A percentile compares a stretch with the other conserved stretches of the same genome.
Evolutionary conservation across 2,888 invertebrate species (phyloP).

Genomic region (Vandiemenella viatica): DNA sequence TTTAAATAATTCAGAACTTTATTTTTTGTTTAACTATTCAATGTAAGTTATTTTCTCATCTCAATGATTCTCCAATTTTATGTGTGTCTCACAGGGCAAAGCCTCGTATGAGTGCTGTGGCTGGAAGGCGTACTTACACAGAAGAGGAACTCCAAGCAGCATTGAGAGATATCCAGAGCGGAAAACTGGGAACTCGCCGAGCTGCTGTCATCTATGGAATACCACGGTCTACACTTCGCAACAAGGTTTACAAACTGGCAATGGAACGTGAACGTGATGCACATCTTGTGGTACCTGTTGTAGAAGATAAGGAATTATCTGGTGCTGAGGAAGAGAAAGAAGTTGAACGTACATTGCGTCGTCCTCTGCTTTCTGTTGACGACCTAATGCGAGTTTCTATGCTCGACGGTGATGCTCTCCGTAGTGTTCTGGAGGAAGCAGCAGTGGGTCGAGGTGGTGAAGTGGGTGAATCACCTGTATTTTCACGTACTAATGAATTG

Average conservation of each 20-base stretch:
- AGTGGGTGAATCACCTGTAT: slow-evolving; percentile 14
- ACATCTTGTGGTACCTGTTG: slow-evolving; percentile 2
- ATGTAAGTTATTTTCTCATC: not conserved
- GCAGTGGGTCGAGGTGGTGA: slow-evolving; percentile 3
- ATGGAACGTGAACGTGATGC: slow-evolving; percentile 51
- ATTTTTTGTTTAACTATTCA: too few species aligned
- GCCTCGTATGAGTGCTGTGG: slow-evolving; percentile 37
- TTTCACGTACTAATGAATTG: slow-evolving; percentile 15
- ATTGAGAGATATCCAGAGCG: slow-evolving; percentile 84
- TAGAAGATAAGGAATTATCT: slow-evolving; percentile 41
- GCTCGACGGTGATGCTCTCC: slow-evolving; percentile 7
- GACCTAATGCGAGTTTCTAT: slow-evolving; percentile 37
- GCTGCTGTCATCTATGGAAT: slow-evolving; percentile 94
- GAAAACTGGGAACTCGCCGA: slow-evolving; percentile 79
- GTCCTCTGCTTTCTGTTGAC: slow-evolving; percentile 39
- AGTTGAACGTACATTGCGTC: slow-evolving; percentile 39
- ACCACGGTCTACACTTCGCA: slow-evolving; percentile 87
- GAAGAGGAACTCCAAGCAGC: slow-evolving; percentile 89
- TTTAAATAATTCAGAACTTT: too few species aligned
- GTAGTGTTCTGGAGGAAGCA: slow-evolving; percentile 12
- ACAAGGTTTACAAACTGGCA: slow-evolving; percentile 76
- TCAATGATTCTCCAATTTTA: not conserved
- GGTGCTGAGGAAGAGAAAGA: slow-evolving; percentile 44
- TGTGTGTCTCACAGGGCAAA: slow-evolving; percentile 53
- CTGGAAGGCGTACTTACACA: slow-evolving; percentile 71